Conservation (phyloP, 2,888 invertebrate species). For the Gnatocerus cornutus region DNA sequence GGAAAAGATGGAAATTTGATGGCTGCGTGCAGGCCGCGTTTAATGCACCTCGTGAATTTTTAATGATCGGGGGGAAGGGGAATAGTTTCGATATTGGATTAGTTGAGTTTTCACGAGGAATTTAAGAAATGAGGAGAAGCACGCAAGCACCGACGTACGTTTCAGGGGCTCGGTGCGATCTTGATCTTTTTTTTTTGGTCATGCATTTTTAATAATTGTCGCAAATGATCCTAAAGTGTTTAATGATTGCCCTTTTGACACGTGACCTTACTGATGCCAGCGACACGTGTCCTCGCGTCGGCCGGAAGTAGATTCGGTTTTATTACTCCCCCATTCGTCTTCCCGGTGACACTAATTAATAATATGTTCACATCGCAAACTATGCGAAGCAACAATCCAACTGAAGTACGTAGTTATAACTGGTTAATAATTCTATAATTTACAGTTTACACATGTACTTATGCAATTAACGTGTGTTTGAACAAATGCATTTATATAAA, state of each 20-base stretch:
- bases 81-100: slow-evolving; percentile 26
- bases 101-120: slow-evolving; percentile 19
- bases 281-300: slow-evolving; percentile 55
- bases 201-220: neutral
- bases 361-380: slow-evolving; percentile 25
- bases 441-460: slow-evolving; percentile 56
- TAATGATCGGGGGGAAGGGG: slow-evolving; percentile 49
- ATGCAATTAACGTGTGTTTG: slow-evolving; percentile 55
- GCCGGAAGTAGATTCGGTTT: slow-evolving; percentile 47
- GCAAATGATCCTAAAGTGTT: slow-evolving; percentile 52
- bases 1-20: slow-evolving; percentile 50
- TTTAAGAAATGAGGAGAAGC: neutral
- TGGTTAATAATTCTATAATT: slow-evolving; percentile 55
- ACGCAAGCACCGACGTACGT: too few relatives aligned
- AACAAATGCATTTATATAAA: slow-evolving; percentile 59
- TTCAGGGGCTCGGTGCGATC: too few relatives aligned
- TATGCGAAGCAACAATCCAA: slow-evolving; percentile 14
- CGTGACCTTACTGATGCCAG: slow-evolving; percentile 59
- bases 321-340: slow-evolving; percentile 44
- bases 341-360: slow-evolving; percentile 46
- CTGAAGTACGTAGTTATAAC: slow-evolving; percentile 39
- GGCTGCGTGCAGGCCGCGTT: slow-evolving; percentile 54
- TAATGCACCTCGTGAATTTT: slow-evolving; percentile 59
- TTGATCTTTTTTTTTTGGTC: too few relatives aligned
- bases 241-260: slow-evolving; percentile 61